phyloP scores from a whole-genome alignment of 2,888 invertebrate genomes.

The Morpho achilles region DNA sequence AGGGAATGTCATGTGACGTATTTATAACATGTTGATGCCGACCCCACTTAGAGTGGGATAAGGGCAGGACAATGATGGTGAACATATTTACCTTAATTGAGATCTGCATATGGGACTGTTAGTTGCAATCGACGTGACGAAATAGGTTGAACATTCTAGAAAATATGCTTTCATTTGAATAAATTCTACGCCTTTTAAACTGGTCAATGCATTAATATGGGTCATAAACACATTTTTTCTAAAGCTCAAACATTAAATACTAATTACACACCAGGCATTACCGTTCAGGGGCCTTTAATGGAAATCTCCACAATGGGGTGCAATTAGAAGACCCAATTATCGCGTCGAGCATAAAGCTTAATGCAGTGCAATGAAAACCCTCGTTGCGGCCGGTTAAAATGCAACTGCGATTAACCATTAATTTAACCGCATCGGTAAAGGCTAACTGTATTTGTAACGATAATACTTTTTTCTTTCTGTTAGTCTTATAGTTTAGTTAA shows the following conservation, averaged over 20 bases:
- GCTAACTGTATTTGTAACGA: not conserved
- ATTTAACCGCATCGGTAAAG: conserved; percentile 5
- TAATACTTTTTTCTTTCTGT: not conserved
- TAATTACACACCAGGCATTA: conserved; percentile 7
- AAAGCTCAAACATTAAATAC: conserved; percentile 1
- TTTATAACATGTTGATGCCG: too few species aligned
- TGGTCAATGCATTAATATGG: too few species aligned
- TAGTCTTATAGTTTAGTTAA: not conserved
- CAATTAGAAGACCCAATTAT: conserved; percentile 19
- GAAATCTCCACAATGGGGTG: conserved; percentile 16
- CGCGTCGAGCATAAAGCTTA: conserved; percentile 11
- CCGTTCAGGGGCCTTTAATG: conserved; percentile 9
- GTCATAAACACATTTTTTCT: not conserved
- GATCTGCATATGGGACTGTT: too few species aligned
- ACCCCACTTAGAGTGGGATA: too few species aligned
- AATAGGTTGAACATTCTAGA: too few species aligned
- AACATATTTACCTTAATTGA: too few species aligned
- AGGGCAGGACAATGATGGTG: too few species aligned
- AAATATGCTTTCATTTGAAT: too few species aligned
- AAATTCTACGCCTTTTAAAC: too few species aligned
- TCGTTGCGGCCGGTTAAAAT: conserved; percentile 6
- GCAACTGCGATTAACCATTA: conserved; percentile 7
- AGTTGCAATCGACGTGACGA: too few species aligned
- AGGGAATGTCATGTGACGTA: too few species aligned
- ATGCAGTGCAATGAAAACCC: conserved; percentile 12